Evolutionary conservation across 2,888 invertebrate species (phyloP).

Genomic region (Anaspis maculata): DNA sequence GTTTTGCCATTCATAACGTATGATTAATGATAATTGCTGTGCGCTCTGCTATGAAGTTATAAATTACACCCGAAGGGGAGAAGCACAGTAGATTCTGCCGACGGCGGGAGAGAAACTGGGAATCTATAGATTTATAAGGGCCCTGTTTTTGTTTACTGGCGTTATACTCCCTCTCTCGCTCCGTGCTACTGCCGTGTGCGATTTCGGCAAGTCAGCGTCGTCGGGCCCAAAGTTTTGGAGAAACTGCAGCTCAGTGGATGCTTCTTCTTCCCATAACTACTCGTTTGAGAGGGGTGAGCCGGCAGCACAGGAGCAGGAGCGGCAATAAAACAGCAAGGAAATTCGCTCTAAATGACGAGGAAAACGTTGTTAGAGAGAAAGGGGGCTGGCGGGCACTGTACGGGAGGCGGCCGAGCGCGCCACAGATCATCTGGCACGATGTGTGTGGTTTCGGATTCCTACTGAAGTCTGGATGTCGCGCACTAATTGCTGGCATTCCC

Average conservation of each 20-base stretch:
- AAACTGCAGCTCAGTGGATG: too few species aligned
- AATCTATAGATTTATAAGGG: conserved; percentile 31
- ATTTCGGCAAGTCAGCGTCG: conserved; percentile 29
- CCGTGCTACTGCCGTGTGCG: conserved; percentile 19
- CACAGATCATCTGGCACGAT: conserved; percentile 25
- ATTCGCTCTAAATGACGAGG: conserved; percentile 23
- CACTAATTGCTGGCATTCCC: conserved; percentile 38
- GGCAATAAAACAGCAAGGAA: too few species aligned
- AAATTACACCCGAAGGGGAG: conserved; percentile 28
- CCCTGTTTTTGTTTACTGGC: conserved; percentile 35
- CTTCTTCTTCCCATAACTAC: too few species aligned
- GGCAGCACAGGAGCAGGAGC: too few species aligned
- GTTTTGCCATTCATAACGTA: conserved; percentile 41
- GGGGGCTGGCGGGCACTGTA: too few species aligned
- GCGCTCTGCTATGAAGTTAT: conserved; percentile 35
- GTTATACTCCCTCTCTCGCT: too few species aligned
- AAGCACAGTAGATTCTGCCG: too few species aligned
- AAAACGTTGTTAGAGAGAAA: conserved; percentile 21
- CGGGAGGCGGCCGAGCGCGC: too few species aligned
- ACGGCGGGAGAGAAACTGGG: conserved; percentile 23
- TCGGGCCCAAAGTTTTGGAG: too few species aligned
- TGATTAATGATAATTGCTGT: conserved; percentile 42
- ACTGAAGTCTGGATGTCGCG: conserved; percentile 36
- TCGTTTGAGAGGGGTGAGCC: too few species aligned
- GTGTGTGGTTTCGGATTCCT: conserved; percentile 33